These are phyloP conservation scores for Clarias laeviceps DNA, from an alignment of 2,797 vertebrate genomes.

Conservation along the genomic window DNA sequence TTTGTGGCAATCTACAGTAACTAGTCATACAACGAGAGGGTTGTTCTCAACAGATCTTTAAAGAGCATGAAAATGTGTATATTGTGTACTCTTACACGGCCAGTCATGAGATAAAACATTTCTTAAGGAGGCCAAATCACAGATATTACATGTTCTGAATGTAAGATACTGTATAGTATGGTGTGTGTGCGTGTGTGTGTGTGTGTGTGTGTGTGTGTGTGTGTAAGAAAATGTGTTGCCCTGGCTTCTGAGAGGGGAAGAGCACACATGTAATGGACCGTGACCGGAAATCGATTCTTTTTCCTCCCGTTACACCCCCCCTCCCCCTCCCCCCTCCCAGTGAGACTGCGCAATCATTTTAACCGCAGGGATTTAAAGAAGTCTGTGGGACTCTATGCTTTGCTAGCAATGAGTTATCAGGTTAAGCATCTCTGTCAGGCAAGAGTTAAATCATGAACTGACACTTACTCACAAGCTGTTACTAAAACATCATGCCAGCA, in stretches of 20 bases:
- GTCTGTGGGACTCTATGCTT: neutral
- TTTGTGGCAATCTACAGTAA: no score
- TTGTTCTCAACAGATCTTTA: no score
- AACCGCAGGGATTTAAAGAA: slow-evolving; percentile 28
- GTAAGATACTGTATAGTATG: slow-evolving; percentile 23
- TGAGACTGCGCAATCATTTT: slow-evolving; percentile 28
- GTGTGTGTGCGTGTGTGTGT: slow-evolving; percentile 20
- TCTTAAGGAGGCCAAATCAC: slow-evolving; percentile 25
- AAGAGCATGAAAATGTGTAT: no score
- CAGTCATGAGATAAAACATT: slow-evolving; percentile 39
- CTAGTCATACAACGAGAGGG: no score
- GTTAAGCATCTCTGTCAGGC: slow-evolving; percentile 43
- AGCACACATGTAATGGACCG: slow-evolving; percentile 55
- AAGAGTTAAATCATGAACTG: slow-evolving; percentile 43
- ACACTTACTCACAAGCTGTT: slow-evolving; percentile 37
- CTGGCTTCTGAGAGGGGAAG: slow-evolving; percentile 43
- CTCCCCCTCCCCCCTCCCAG: neutral
- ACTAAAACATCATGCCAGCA: slow-evolving; percentile 20
- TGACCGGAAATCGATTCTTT: slow-evolving; percentile 57
- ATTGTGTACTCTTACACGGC: neutral
- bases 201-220: slow-evolving; percentile 17
- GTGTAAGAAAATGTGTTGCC: slow-evolving; percentile 43
- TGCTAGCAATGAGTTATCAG: slow-evolving; percentile 40
- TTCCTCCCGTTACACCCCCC: slow-evolving; percentile 39
- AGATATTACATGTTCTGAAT: slow-evolving; percentile 33